Percentiles rank a stretch among this genome's conserved stretches.
phyloP scores from a whole-genome alignment of 2,113 vertebrate genomes.

The Apodemus sylvaticus region DNA sequence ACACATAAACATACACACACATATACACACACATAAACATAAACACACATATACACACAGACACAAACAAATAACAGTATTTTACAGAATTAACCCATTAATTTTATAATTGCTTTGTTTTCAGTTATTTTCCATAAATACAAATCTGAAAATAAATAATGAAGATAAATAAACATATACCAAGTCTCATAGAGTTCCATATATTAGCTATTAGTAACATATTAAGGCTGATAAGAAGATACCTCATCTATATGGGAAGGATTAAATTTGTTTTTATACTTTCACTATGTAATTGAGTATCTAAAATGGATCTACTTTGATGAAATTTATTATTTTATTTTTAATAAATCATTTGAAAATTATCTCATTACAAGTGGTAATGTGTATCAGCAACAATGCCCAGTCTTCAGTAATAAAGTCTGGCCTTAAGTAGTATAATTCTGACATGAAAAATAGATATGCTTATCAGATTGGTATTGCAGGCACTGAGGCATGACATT shows the following conservation, averaged over 20 bases:
- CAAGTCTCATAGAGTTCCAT: not conserved
- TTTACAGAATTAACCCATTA: not conserved
- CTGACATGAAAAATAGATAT: conserved; percentile 55
- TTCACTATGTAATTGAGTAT: not conserved
- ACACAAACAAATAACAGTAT: not conserved
- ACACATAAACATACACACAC: not conserved
- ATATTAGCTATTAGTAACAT: not conserved
- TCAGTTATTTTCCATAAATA: not conserved
- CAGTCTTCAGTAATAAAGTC: not conserved
- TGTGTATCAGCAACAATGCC: not conserved
- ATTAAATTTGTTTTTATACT: conserved; percentile 34
- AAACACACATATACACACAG: not conserved
- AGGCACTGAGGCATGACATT: conserved; percentile 27
- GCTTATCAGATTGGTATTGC: not conserved
- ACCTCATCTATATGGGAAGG: not conserved
- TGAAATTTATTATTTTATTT: conserved; percentile 41
- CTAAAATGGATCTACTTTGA: not conserved
- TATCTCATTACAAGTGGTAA: conserved; percentile 4
- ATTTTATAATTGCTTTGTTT: not conserved
- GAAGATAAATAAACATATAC: not conserved
- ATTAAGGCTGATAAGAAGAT: not conserved
- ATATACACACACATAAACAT: too few species aligned
- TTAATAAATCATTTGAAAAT: conserved; percentile 53
- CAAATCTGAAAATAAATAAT: not conserved
- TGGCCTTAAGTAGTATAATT: not conserved